A percentile compares a stretch with the other conserved stretches of the same genome.
Conservation (phyloP, 2,888 invertebrate genomes). For the Ceriagrion tenellum region DNA sequence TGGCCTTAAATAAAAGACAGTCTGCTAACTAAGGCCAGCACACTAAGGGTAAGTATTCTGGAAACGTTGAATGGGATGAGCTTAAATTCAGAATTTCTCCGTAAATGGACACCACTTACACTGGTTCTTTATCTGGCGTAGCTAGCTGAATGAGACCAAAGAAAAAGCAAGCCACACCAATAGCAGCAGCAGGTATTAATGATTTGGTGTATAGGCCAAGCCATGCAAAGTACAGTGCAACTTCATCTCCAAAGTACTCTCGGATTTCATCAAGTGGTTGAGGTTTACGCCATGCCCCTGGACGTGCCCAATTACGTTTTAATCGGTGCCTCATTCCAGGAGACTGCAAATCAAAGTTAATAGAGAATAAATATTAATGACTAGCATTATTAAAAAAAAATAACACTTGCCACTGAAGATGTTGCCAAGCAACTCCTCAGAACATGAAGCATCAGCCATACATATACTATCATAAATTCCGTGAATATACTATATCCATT, state of each 20-base stretch:
- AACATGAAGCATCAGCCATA: no score
- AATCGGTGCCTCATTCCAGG: constrained; percentile 27
- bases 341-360: not conserved
- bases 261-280: constrained; percentile 83
- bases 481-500: no score
- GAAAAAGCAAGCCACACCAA: constrained; percentile 78
- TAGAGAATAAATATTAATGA: no score
- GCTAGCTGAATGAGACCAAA: constrained; percentile 76
- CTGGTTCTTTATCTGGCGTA: constrained; percentile 74
- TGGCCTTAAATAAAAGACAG: no score
- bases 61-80: not conserved
- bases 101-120: constrained; percentile 10
- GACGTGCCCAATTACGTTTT: constrained; percentile 80
- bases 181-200: constrained; percentile 78
- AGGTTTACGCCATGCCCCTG: constrained; percentile 80
- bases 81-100: not conserved
- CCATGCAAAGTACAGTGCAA: constrained; percentile 82
- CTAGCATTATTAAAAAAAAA: no score
- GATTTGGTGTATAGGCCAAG: constrained; percentile 80
- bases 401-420: no score
- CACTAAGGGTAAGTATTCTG: not conserved
- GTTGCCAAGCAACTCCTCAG: no score
- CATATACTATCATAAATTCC: no score
- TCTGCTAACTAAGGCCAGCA: not conserved
- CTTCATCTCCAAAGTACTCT: constrained; percentile 81